Conservation (phyloP, 2,797 vertebrate species). For the Crenichthys baileyi region DNA sequence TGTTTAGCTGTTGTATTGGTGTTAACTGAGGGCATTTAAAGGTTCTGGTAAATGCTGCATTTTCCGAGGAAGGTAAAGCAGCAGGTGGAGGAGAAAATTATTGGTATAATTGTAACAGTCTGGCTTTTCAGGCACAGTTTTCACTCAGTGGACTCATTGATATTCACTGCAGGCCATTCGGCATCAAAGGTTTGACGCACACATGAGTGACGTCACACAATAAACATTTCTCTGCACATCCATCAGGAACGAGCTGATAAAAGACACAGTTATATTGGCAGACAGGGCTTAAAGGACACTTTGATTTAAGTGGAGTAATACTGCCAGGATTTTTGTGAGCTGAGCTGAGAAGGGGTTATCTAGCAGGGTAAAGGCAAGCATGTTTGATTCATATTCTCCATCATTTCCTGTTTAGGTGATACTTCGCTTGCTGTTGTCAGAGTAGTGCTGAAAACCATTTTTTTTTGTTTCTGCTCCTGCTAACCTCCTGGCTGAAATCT, state of each 20-base stretch:
- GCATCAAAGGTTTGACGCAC: conserved; percentile 66
- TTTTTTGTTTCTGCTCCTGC: conserved; percentile 12
- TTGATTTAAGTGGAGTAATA: conserved; percentile 20
- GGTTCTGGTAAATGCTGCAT: conserved; percentile 21
- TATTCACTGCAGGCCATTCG: conserved; percentile 59
- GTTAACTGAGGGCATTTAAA: conserved; percentile 12
- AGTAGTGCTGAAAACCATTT: neutral
- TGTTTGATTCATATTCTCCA: conserved; percentile 7
- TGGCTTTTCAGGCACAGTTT: conserved; percentile 40
- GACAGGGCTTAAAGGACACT: conserved; percentile 30
- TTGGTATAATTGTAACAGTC: conserved; percentile 27
- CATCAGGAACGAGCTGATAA: conserved; percentile 43
- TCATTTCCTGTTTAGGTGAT: conserved; percentile 9
- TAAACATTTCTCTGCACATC: conserved; percentile 56
- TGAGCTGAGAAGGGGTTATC: conserved; percentile 12
- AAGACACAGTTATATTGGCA: conserved; percentile 37
- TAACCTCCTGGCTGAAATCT: conserved; percentile 9
- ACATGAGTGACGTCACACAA: conserved; percentile 60
- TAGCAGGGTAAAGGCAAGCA: neutral
- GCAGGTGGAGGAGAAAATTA: conserved; percentile 20
- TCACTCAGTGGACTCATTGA: conserved; percentile 53
- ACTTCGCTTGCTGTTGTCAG: neutral
- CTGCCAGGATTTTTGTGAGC: conserved; percentile 13
- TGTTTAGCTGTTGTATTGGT: neutral
- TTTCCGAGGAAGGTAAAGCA: conserved; percentile 23